phyloP scores from a whole-genome alignment of 2,888 invertebrate species.

The Syrphus vitripennis region DNA sequence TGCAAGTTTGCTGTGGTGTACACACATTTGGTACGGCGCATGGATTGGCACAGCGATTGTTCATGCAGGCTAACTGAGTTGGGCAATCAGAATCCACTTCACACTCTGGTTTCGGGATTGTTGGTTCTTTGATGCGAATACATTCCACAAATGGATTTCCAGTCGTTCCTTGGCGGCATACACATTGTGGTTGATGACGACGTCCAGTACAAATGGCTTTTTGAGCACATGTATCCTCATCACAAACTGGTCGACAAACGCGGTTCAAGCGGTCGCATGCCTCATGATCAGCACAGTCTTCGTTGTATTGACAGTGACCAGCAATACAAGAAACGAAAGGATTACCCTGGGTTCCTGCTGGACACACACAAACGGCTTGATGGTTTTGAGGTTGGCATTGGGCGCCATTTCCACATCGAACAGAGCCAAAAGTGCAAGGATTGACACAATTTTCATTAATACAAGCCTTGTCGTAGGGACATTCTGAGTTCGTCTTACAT shows the following conservation, averaged over 20 bases:
- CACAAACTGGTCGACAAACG: conserved; percentile 91
- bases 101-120: conserved; percentile 84
- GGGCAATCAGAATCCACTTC: conserved; percentile 89
- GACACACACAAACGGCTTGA: conserved; percentile 91
- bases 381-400: conserved; percentile 89
- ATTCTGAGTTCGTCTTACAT: conserved; percentile 89
- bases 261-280: conserved; percentile 92
- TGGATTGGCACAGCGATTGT: conserved; percentile 88
- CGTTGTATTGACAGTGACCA: conserved; percentile 92
- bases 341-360: conserved; percentile 92
- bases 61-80: conserved; percentile 89
- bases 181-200: conserved; percentile 89
- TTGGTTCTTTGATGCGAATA: conserved; percentile 81
- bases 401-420: conserved; percentile 90
- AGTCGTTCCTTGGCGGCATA: conserved; percentile 87
- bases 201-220: conserved; percentile 89
- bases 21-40: conserved; percentile 89
- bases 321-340: conserved; percentile 91
- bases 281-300: conserved; percentile 93
- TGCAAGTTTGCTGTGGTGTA: conserved; percentile 89
- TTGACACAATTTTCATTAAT: conserved; percentile 90
- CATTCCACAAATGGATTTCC: conserved; percentile 92
- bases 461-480: conserved; percentile 92
- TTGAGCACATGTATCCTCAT: conserved; percentile 90
- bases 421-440: conserved; percentile 86